Base-by-base conservation (phyloP, 2,888 invertebrate genomes). In the Ochropacha duplaris region DNA sequence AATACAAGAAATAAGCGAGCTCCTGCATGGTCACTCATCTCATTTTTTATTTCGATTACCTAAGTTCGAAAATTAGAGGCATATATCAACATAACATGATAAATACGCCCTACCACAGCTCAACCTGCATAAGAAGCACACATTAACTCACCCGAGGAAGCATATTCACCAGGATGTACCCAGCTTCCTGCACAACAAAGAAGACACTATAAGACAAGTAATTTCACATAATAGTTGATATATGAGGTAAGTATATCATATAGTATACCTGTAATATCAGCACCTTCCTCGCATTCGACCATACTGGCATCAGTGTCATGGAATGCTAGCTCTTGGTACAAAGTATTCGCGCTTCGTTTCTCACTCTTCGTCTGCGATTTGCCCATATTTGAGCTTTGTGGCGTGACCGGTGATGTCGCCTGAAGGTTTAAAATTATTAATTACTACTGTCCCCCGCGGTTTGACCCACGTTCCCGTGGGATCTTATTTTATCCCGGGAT, bases 131-230 rank as follows among this genome's bases (percentile, higher is more conserved):
- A 16, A 39, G 16, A 39, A 39, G 39, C 39, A 39, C 19, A 19
- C 12, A 31, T 50, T 34, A 39, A n/a, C 94, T 88, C 95, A 99
- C 99, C 99, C 93, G 99, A 99, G 69, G 99, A 99, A 64, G 99
- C 99, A 91, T 99, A 99, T 94, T 99, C 99, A 80, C 99, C 99
- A 70, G 99, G 99, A 93, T 99, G 99, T 67, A 99, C 99, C 97
- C 98, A 98, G 90, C 97, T 97, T 81, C 99, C 98, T 97, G 92
- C 59, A 62, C 70, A 55, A 68, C 11, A 31, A n/a, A n/a, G n/a
- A n/a, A n/a, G n/a, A n/a, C n/a, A n/a, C n/a, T n/a, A n/a, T n/a
- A n/a, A n/a, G n/a, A n/a, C n/a, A n/a, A n/a, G n/a, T n/a, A n/a
- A n/a, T n/a, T n/a, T n/a, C n/a, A n/a, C n/a, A n/a, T n/a, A n/a